phyloP scores from a whole-genome alignment of 2,888 invertebrate species.

The Syrista parreyssii region DNA sequence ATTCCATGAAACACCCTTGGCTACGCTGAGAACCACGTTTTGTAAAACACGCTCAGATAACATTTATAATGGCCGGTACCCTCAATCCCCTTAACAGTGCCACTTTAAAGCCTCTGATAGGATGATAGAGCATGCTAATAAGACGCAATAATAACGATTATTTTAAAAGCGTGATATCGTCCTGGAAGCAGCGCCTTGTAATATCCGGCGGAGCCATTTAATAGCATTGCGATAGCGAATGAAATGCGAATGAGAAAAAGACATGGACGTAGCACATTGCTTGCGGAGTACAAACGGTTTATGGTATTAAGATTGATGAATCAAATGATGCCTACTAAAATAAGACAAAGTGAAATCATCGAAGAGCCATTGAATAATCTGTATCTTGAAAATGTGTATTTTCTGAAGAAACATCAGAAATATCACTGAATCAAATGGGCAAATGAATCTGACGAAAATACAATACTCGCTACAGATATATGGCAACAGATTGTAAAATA shows the following conservation, averaged over 20 bases:
- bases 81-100: slow-evolving; percentile 41
- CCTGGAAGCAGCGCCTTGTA: slow-evolving; percentile 5
- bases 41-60: slow-evolving; percentile 53
- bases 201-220: not conserved
- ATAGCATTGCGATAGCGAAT: not conserved
- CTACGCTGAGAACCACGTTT: slow-evolving; percentile 45
- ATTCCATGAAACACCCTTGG: not conserved
- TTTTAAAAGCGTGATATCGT: slow-evolving; percentile 35
- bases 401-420: not conserved
- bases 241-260: not conserved
- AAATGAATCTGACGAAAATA: not conserved
- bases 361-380: no score
- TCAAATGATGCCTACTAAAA: not conserved
- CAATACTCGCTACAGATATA: not conserved
- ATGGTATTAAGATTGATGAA: not conserved
- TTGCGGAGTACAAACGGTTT: not conserved
- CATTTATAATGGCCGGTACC: slow-evolving; percentile 51
- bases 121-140: slow-evolving; percentile 58
- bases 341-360: not conserved
- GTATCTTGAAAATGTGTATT: not conserved
- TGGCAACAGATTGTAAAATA: not conserved
- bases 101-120: slow-evolving; percentile 51
- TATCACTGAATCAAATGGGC: not conserved
- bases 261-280: not conserved
- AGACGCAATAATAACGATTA: slow-evolving; percentile 56